Evolutionary conservation across 1,140 invertebrate genomes (phyloP), one percentile per base, ranked within the genome.

Genomic region (Diorhabda carinulata): DNA sequence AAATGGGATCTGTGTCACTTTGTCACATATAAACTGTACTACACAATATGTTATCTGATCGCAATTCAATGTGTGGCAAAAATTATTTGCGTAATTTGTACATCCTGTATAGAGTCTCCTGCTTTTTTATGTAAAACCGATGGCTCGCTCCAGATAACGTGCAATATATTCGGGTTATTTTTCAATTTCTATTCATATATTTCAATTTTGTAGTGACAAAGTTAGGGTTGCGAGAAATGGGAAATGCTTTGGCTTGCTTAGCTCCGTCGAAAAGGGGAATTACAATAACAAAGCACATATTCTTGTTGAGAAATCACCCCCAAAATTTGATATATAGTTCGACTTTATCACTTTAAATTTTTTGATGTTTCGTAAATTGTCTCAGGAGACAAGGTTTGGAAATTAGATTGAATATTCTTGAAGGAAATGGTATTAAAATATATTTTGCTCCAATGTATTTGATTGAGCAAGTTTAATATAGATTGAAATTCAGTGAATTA

Each of bases 111-210:
- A 52, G 47, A 52, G 25, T 25, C 25, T n/a, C 47, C 2, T 52
- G 4, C 63, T 64, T 44, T 44, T 52, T 43, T 45, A 64, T 64
- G 63, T 64, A 64, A 64, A 64, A 64, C 63, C 43, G 63, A 45
- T 64, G 47, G n/a, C 47, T 56, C 45, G 63, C 45, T 52, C 40
- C 63, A 44, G 44, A 64, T 42, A 62, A 41, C 44, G 45, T 52
- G 52, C 45, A 10, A 64, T 64, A 64, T 64, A 64, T 64, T 64
- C 41, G 63, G 63, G 63, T 64, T 64, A 64, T 64, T 64, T 64
- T 64, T 64, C 63, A 64, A 64, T 64, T 64, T 64, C 63, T 64
- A 64, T 64, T 64, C 63, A 64, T 64, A 64, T 64, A 64, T 64
- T 64, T 64, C 63, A 64, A 64, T 64, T 64, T 64, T 64, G 45